Base-by-base conservation (phyloP, 2,888 invertebrate species). In the Napeogenes inachia region DNA sequence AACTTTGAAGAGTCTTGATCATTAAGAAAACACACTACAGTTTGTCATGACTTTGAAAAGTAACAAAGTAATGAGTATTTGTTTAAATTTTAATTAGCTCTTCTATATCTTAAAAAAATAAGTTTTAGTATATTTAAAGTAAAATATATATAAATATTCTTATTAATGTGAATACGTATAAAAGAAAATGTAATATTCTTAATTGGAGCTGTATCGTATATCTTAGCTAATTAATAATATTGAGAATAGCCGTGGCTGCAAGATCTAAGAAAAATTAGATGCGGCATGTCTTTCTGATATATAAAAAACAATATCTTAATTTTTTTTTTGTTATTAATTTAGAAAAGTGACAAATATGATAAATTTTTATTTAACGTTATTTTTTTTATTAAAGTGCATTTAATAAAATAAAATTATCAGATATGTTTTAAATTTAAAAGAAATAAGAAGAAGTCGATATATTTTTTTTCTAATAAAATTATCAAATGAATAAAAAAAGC, bases 1-100 rank as follows among this genome's bases (percentile, higher is more conserved):
- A 89, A 87, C 82, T 87, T 86, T 86, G 85, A 85, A 84, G 85
- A 87, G 84, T 78, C 71, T 81, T 84, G 87, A 87, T 89, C 84
- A 84, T 80, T 21, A 21, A 21, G 21, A 21, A 21, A 21, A 21
- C 73, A 77, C 75, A 66, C 69, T 73, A 50, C 50, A 50, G n/a
- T 71, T 74, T 73, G 74, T 72, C 71, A 73, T 75, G 70, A 75
- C 77, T 79, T 82, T 78, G 77, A 78, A 81, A 82, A 81, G 78
- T 80, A 79, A 78, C 76, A 76, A 76, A 75, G 63, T 66, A 66
- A 67, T 69, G 60, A 67, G 64, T 61, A 60, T 45, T 59, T 58
- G 61, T 66, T 57, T 58, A 60, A 59, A 61, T 35, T 46, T 50
- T 21, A 21, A 21, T 21, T 21, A 21, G 21, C 21, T 21, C 21